phyloP scores from a whole-genome alignment of 2,113 vertebrate genomes.

The Pseudorasbora parva region DNA sequence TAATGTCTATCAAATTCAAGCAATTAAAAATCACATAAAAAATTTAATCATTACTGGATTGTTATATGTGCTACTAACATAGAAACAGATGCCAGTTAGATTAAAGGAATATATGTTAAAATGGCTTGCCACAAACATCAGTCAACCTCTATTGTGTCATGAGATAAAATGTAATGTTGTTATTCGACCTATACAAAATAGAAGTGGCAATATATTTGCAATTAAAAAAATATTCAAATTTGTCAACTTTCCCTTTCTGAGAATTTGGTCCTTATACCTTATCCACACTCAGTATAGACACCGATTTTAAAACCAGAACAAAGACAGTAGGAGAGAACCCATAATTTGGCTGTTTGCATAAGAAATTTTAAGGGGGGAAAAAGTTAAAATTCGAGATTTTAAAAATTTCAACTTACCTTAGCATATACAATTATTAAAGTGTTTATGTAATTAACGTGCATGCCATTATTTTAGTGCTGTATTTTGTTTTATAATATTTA shows the following conservation, averaged over 20 bases:
- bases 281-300: background rate
- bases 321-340: background rate
- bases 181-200: background rate
- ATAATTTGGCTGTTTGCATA: background rate
- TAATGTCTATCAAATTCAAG: background rate
- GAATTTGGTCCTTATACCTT: background rate
- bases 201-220: background rate
- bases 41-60: background rate
- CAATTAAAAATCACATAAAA: background rate
- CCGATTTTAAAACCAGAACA: background rate
- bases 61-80: background rate
- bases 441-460: background rate
- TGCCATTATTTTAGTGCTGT: background rate
- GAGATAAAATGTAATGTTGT: background rate
- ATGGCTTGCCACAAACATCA: background rate
- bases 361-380: no score
- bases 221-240: background rate
- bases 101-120: background rate
- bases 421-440: background rate
- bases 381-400: background rate
- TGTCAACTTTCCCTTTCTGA: background rate
- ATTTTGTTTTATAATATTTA: background rate
- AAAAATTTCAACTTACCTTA: background rate
- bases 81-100: background rate
- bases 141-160: constrained; percentile 19